These are phyloP conservation scores for Agriopis marginaria DNA, from an alignment of 2,888 invertebrate species.

Conservation along the genomic window DNA sequence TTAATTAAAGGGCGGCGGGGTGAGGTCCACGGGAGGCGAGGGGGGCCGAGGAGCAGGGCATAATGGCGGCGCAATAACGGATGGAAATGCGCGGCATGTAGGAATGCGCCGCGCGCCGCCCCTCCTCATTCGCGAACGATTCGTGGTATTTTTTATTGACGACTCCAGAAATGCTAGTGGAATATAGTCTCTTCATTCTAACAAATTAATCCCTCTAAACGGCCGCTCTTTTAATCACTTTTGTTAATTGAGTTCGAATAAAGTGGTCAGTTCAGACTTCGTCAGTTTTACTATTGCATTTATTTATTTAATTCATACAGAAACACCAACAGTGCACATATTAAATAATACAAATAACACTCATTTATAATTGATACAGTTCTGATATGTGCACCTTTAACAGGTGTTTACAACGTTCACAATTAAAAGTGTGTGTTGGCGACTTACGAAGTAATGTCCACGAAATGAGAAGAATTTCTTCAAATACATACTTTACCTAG, in stretches of 20 bases:
- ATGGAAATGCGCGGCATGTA: conserved; percentile 87
- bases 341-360: no score
- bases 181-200: conserved; percentile 65
- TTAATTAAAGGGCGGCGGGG: conserved; percentile 85
- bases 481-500: conserved; percentile 77
- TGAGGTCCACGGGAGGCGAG: conserved; percentile 65
- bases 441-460: conserved; percentile 51
- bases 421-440: no score
- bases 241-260: conserved; percentile 33
- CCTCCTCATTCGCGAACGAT: conserved; percentile 82
- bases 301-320: no score
- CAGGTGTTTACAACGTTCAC: no score
- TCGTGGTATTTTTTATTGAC: conserved; percentile 86
- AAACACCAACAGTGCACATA: no score
- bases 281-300: conserved; percentile 23
- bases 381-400: no score
- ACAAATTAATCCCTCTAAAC: conserved; percentile 49
- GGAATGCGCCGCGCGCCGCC: conserved; percentile 84
- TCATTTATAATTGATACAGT: no score
- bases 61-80: conserved; percentile 87
- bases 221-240: conserved; percentile 39
- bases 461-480: conserved; percentile 63
- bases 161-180: conserved; percentile 79
- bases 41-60: conserved; percentile 76
- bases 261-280: conserved; percentile 5